Conservation (phyloP, 2,888 invertebrate genomes). For the Falcaria lacertinaria region DNA sequence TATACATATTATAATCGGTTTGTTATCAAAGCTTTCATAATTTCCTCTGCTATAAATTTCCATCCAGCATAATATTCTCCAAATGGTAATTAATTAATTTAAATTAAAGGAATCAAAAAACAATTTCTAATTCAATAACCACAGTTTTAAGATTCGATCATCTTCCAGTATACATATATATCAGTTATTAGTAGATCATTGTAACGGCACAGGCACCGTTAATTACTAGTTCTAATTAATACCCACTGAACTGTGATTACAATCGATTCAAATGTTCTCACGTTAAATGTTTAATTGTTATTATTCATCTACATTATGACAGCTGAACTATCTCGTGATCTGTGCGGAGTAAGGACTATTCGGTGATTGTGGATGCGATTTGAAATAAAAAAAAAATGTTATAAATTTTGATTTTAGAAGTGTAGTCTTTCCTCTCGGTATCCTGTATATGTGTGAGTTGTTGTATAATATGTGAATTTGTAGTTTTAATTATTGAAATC, state of each 20-base stretch:
- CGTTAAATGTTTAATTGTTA: conserved; percentile 50
- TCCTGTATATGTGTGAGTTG: too few relatives aligned
- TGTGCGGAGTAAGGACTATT: conserved; percentile 11
- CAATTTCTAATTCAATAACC: neutral
- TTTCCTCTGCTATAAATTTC: too few relatives aligned
- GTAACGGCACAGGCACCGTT: conserved; percentile 14
- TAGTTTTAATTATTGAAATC: too few relatives aligned
- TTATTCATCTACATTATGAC: conserved; percentile 67
- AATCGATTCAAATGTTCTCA: conserved; percentile 55
- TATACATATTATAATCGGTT: too few relatives aligned
- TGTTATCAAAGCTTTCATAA: too few relatives aligned
- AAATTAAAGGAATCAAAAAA: neutral
- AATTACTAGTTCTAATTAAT: conserved; percentile 40
- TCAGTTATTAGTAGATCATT: too few relatives aligned
- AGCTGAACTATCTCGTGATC: conserved; percentile 32
- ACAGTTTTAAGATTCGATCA: neutral
- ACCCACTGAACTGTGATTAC: conserved; percentile 43
- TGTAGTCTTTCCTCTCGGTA: too few relatives aligned
- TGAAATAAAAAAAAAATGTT: too few relatives aligned
- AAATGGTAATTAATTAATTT: too few relatives aligned
- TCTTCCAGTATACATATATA: neutral
- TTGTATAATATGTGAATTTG: too few relatives aligned
- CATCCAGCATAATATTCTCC: too few relatives aligned
- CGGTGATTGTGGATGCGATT: conserved; percentile 10
- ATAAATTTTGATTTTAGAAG: too few relatives aligned